phyloP scores from a whole-genome alignment of 2,888 invertebrate species.

The Gymnocheta viridis region DNA sequence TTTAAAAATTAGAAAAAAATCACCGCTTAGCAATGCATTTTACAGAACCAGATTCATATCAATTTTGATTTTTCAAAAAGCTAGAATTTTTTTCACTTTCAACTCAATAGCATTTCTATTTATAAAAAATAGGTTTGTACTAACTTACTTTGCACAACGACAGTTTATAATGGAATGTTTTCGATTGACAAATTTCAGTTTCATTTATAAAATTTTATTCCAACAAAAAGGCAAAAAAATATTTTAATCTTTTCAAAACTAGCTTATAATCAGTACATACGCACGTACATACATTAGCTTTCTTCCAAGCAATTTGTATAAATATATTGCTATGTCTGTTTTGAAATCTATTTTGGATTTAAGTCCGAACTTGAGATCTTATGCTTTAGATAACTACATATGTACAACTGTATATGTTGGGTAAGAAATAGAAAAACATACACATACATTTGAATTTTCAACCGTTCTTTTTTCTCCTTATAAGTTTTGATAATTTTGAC shows the following conservation, averaged over 20 bases:
- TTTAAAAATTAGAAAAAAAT: no score
- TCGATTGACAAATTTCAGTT: slow-evolving; percentile 60
- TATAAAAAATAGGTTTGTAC: not conserved
- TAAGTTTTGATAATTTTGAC: not conserved
- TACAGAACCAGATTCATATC: no score
- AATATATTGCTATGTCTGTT: not conserved
- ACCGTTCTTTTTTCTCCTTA: not conserved
- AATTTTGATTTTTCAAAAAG: no score
- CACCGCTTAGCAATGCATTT: no score
- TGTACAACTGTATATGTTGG: not conserved
- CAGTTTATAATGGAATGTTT: slow-evolving; percentile 66
- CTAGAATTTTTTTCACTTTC: slow-evolving; percentile 8
- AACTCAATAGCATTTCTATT: not conserved
- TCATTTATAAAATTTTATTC: slow-evolving; percentile 74
- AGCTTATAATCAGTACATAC: slow-evolving; percentile 50
- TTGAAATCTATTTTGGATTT: not conserved
- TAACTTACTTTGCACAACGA: slow-evolving; percentile 65
- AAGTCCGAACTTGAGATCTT: not conserved
- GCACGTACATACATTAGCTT: slow-evolving; percentile 5
- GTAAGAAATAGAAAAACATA: not conserved
- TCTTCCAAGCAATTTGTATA: slow-evolving; percentile 29
- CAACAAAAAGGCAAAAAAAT: not conserved
- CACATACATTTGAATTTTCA: not conserved
- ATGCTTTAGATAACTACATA: not conserved
- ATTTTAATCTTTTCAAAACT: slow-evolving; percentile 17